Evolutionary conservation across 2,888 invertebrate genomes (phyloP), one percentile per base, ranked within the genome.

Genomic region (Caenorhabditis sp.): DNA sequence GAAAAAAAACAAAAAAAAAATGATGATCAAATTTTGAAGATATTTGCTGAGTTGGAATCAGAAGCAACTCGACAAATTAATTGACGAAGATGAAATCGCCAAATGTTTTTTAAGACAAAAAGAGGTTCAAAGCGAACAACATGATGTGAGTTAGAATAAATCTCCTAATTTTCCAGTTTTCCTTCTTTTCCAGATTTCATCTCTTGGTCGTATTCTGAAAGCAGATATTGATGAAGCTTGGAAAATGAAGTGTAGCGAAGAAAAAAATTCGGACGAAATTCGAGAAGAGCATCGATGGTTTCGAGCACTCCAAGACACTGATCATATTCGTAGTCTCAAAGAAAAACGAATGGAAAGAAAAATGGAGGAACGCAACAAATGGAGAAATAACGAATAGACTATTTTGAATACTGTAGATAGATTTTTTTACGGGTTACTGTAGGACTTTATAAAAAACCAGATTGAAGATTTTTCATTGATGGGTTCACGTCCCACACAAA

Each of bases 71-170:
- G 78, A 82, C 10, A 65, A 74, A 36, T 67, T 85, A 61, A 60
- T 81, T 14, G 84, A 83, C 26, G 78, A 81, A 21, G 84, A 85
- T 51, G 85, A 85, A 61, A 85, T 85, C 57, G 83, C 84, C 5
- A 79, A 80, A 51, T 79, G 75, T 17, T 85, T 84, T 64, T 65
- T 85, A 27, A 68, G 85, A 27, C 85, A 85, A 58, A 74, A 77
- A 24, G 84, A 84, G 54, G 81, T 78, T 55, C 61, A 64, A 24
- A 70, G 77, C 23, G 54, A 17, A 3, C 14, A 43, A 43, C 43
- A 43, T 43, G 43, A 43, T 43, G 43, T 43, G 43, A 43, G 36
- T 36, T n/a, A n/a, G n/a, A n/a, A n/a, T n/a, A n/a, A n/a, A n/a
- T n/a, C n/a, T n/a, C n/a, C n/a, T n/a, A n/a, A n/a, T n/a, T n/a